Evolutionary conservation across 2,797 vertebrate species (phyloP).

Genomic region (Petrocephalus schoutedeni): DNA sequence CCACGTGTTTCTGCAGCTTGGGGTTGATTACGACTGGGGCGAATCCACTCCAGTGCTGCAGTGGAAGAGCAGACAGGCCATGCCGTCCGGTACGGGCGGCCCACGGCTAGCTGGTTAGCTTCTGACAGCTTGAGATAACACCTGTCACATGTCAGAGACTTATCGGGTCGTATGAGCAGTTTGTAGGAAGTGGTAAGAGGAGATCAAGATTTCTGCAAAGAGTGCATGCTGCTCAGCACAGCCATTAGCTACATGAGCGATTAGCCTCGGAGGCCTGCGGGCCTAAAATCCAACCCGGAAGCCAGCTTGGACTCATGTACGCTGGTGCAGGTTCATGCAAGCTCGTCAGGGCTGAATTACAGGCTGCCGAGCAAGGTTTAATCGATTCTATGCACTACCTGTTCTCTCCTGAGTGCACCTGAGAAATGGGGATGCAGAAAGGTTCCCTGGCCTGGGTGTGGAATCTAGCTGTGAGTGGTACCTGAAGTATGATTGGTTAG

Average conservation of each 20-base stretch:
- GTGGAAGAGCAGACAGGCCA: background rate
- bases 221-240: background rate
- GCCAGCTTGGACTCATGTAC: background rate
- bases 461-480: background rate
- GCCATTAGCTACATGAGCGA: background rate
- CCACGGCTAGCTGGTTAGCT: background rate
- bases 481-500: background rate
- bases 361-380: background rate
- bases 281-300: background rate
- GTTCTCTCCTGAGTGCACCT: background rate
- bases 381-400: background rate
- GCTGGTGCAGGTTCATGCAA: background rate
- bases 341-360: background rate
- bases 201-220: background rate
- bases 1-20: background rate
- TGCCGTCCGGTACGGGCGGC: background rate
- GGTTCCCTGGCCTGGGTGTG: background rate
- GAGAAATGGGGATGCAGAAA: background rate
- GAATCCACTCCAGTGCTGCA: background rate
- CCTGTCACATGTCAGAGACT: background rate
- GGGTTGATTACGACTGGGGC: background rate
- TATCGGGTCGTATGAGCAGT: background rate
- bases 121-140: background rate
- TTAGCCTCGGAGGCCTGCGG: background rate
- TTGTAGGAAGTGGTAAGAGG: background rate